Conservation (phyloP, 2,888 invertebrate species). For the Cosmia trapezina region DNA sequence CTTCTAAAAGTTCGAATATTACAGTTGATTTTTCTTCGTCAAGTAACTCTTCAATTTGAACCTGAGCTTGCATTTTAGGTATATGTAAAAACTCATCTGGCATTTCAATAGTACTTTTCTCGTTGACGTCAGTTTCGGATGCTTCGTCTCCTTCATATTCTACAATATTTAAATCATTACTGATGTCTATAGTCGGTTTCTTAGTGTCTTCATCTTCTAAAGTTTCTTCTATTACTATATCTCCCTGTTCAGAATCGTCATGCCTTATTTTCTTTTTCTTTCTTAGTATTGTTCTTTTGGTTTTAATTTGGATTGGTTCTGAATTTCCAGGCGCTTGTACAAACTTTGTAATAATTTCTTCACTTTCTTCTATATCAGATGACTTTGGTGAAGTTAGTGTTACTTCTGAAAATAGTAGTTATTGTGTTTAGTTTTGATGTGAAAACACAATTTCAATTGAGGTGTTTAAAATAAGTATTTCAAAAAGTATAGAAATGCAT, state of each 20-base stretch:
- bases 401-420: constrained; percentile 75
- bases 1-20: constrained; percentile 31
- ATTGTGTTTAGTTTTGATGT: constrained; percentile 9
- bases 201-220: constrained; percentile 81
- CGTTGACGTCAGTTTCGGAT: constrained; percentile 67
- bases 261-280: constrained; percentile 78
- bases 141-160: constrained; percentile 80
- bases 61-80: constrained; percentile 75
- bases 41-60: constrained; percentile 80
- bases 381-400: constrained; percentile 76
- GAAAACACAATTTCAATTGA: not conserved
- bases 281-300: constrained; percentile 89
- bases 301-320: constrained; percentile 90
- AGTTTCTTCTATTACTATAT: constrained; percentile 89
- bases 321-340: constrained; percentile 86
- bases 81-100: constrained; percentile 78
- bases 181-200: constrained; percentile 50
- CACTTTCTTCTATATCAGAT: constrained; percentile 89
- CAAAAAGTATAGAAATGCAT: not conserved
- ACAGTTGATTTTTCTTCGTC: constrained; percentile 68
- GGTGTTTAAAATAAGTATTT: not conserved
- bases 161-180: constrained; percentile 82
- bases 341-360: constrained; percentile 91
- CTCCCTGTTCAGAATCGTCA: constrained; percentile 75
- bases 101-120: constrained; percentile 81